phyloP scores from a whole-genome alignment of 2,113 vertebrate genomes.

The Xenopus borealis region DNA sequence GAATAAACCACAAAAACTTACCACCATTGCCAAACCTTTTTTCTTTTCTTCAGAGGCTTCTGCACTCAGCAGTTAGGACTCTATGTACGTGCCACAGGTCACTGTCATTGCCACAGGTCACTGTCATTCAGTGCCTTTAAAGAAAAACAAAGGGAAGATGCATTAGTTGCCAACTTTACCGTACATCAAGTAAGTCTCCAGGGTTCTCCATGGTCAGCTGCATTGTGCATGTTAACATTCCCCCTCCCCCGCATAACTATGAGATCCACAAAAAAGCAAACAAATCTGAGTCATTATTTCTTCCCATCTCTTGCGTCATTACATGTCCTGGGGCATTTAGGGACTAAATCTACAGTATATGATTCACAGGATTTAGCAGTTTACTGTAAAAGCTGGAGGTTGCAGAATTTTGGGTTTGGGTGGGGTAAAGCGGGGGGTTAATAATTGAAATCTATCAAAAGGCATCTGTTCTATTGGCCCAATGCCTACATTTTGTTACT shows the following conservation, averaged over 20 bases:
- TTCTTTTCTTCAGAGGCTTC: too few relatives aligned
- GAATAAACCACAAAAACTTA: too few relatives aligned
- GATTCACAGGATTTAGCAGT: slow-evolving; percentile 41
- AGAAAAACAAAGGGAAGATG: too few relatives aligned
- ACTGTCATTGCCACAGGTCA: too few relatives aligned
- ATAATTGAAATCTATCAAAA: slow-evolving; percentile 24
- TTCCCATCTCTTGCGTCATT: slow-evolving; percentile 20
- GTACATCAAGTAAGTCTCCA: too few relatives aligned
- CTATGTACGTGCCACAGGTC: too few relatives aligned
- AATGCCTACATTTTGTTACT: slow-evolving; percentile 16
- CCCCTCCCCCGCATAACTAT: neutral
- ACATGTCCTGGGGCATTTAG: slow-evolving; percentile 7
- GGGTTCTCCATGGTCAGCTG: too few relatives aligned
- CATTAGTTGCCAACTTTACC: too few relatives aligned
- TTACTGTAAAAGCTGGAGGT: slow-evolving; percentile 13
- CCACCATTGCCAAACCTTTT: too few relatives aligned
- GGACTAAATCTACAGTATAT: neutral
- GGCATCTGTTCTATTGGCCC: slow-evolving; percentile 25
- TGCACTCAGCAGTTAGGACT: too few relatives aligned
- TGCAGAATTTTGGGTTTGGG: neutral
- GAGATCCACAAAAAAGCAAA: slow-evolving; percentile 6
- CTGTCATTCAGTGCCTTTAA: too few relatives aligned
- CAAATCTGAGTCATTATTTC: slow-evolving; percentile 18
- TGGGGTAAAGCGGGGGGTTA: neutral
- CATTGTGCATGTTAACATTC: too few relatives aligned